phyloP scores from a whole-genome alignment of 2,888 invertebrate genomes.

The Oscheius sp. region DNA sequence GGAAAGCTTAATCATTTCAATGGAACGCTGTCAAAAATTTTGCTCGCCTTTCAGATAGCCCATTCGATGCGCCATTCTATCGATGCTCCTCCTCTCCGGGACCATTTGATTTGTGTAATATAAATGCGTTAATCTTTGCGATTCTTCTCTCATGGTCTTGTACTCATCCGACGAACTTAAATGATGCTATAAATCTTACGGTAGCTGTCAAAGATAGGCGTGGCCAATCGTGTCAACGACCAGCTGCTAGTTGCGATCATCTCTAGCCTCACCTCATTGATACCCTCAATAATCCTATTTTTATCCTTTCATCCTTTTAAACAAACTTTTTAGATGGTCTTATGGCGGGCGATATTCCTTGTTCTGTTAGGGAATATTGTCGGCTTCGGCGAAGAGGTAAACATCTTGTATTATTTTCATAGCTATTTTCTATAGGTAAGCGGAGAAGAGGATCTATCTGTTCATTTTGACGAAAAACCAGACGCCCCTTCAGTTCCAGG shows the following conservation, averaged over 20 bases:
- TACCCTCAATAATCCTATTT: neutral
- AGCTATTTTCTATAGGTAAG: neutral
- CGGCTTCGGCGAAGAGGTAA: neutral
- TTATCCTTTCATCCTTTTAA: neutral
- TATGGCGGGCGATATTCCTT: conserved; percentile 1
- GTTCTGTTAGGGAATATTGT: neutral
- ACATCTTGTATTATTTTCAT: neutral
- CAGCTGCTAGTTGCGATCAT: conserved; percentile 29
- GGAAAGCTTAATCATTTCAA: too few relatives aligned
- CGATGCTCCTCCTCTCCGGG: neutral
- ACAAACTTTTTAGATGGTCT: conserved; percentile 7
- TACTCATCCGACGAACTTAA: conserved; percentile 4
- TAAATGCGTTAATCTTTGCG: conserved; percentile 23
- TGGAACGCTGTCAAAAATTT: too few relatives aligned
- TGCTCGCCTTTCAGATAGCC: neutral
- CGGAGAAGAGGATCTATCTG: neutral
- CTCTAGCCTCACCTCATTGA: conserved; percentile 5
- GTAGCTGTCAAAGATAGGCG: conserved; percentile 30
- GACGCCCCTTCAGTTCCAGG: conserved; percentile 22
- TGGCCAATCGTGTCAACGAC: conserved; percentile 27
- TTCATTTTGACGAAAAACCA: conserved; percentile 5
- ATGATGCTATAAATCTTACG: conserved; percentile 27
- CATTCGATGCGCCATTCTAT: too few relatives aligned
- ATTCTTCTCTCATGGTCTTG: neutral
- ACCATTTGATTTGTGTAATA: conserved; percentile 3